phyloP scores from a whole-genome alignment of 1,140 invertebrate genomes.

The Littorina saxatilis region DNA sequence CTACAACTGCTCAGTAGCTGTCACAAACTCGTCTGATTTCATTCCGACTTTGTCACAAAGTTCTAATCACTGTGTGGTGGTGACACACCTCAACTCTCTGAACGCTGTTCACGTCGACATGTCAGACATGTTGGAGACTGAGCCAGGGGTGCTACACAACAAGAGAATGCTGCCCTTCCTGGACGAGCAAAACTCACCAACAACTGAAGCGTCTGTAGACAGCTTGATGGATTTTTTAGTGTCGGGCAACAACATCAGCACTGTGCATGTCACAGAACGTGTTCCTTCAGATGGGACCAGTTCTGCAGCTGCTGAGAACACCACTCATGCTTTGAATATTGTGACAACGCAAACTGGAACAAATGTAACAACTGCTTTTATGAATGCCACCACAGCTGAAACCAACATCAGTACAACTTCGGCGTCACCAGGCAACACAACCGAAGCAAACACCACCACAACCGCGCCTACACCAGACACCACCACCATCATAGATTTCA shows the following conservation, averaged over 20 bases:
- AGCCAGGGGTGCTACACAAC: neutral
- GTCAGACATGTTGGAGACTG: neutral
- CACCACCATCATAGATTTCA: neutral
- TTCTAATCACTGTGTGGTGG: neutral
- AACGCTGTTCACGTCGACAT: neutral
- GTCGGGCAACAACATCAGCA: neutral
- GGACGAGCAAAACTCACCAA: no score
- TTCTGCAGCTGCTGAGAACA: neutral
- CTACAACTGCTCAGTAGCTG: conserved; percentile 29
- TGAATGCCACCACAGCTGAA: neutral
- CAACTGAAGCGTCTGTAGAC: no score
- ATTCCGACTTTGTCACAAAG: neutral
- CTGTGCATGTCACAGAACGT: neutral
- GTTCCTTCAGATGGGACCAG: neutral
- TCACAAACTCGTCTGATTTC: neutral
- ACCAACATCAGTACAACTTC: neutral
- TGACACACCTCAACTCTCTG: conserved; percentile 6
- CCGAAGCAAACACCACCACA: neutral
- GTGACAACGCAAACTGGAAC: neutral
- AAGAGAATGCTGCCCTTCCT: neutral
- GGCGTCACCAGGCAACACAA: neutral
- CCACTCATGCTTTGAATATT: neutral
- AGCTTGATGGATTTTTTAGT: no score
- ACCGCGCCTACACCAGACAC: neutral
- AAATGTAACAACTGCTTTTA: neutral